Evolutionary conservation across 1,140 invertebrate species (phyloP).

Genomic region (Drosophila paulistorum): DNA sequence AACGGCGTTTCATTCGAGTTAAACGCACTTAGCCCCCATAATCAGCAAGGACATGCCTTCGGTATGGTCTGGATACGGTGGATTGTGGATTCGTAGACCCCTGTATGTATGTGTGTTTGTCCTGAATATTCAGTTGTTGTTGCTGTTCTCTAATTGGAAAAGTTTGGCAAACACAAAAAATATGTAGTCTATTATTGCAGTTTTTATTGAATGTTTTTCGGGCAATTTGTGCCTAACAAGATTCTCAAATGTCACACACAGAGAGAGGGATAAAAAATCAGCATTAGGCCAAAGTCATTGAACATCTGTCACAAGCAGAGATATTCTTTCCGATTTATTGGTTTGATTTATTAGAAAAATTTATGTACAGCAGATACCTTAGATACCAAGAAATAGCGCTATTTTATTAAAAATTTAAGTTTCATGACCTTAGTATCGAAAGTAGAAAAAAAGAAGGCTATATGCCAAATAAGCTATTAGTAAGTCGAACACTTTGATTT

Average conservation of each 20-base stretch:
- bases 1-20: conserved; percentile 40
- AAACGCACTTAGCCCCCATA: conserved; percentile 42
- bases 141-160: conserved; percentile 66
- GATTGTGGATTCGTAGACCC: background rate
- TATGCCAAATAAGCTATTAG: too few species aligned
- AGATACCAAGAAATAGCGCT: too few species aligned
- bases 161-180: conserved; percentile 53
- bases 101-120: conserved; percentile 16
- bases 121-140: conserved; percentile 60
- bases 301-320: conserved; percentile 8
- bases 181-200: conserved; percentile 51
- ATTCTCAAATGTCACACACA: conserved; percentile 23
- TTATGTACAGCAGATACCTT: background rate
- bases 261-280: conserved; percentile 7
- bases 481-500: too few species aligned
- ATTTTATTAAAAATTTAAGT: too few species aligned
- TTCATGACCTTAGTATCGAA: too few species aligned
- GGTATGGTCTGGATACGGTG: background rate
- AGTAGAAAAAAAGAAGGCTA: too few species aligned
- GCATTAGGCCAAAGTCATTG: background rate
- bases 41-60: conserved; percentile 43
- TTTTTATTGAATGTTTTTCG: conserved; percentile 17
- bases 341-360: background rate
- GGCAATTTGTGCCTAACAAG: conserved; percentile 14
- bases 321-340: conserved; percentile 10